phyloP scores from a whole-genome alignment of 2,888 invertebrate genomes.

The Agrotis ipsilon region DNA sequence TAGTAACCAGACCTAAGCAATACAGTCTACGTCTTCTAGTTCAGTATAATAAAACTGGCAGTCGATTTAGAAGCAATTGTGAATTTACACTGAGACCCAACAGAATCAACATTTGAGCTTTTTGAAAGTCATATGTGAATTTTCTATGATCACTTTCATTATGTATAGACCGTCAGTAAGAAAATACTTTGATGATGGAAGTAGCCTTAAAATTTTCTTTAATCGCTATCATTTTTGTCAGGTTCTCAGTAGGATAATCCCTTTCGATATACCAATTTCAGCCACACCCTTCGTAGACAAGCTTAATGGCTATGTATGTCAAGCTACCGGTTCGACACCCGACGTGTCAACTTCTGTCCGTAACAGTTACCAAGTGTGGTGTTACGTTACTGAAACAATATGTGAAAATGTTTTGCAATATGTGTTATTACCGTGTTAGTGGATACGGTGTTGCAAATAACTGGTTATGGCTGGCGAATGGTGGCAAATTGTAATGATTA shows the following conservation, averaged over 20 bases:
- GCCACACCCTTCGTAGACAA: not conserved
- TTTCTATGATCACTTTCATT: too few species aligned
- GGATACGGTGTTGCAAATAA: slow-evolving; percentile 35
- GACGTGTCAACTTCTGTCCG: slow-evolving; percentile 50
- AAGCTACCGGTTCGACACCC: slow-evolving; percentile 28
- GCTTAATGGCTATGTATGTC: slow-evolving; percentile 30
- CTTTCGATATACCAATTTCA: not conserved
- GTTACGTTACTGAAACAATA: slow-evolving; percentile 53
- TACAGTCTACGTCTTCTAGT: too few species aligned
- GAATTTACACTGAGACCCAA: too few species aligned
- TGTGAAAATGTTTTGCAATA: slow-evolving; percentile 48
- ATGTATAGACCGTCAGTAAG: too few species aligned
- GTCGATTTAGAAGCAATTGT: too few species aligned
- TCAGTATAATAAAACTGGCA: too few species aligned
- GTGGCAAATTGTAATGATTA: not conserved
- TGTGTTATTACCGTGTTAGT: slow-evolving; percentile 31
- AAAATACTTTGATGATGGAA: too few species aligned
- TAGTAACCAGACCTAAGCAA: too few species aligned
- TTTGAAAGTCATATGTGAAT: too few species aligned
- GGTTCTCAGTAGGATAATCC: not conserved
- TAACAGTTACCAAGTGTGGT: slow-evolving; percentile 50
- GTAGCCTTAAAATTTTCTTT: too few species aligned
- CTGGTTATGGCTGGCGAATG: slow-evolving; percentile 23
- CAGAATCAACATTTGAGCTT: too few species aligned
- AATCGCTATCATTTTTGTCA: too few species aligned